Conservation (phyloP, 2,888 invertebrate species). For the Apeira syringaria region DNA sequence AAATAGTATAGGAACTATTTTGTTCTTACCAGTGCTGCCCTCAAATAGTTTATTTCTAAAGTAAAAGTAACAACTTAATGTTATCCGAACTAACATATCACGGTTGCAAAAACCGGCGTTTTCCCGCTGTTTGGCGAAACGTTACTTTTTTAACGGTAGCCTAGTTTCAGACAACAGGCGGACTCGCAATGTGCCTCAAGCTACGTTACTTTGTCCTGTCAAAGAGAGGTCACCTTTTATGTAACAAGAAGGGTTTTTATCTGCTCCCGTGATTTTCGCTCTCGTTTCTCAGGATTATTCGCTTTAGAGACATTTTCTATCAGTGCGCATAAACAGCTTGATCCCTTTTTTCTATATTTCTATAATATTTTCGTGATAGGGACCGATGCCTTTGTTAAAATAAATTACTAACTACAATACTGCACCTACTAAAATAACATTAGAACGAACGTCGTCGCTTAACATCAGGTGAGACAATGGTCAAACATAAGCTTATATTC, state of each 20-base stretch:
- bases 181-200: slow-evolving; percentile 34
- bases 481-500: too few relatives aligned
- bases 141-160: slow-evolving; percentile 49
- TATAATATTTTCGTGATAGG: not conserved
- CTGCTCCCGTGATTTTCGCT: slow-evolving; percentile 25
- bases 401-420: too few relatives aligned
- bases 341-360: slow-evolving; percentile 6
- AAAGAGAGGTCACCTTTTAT: slow-evolving; percentile 58
- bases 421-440: too few relatives aligned
- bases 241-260: slow-evolving; percentile 38
- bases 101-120: slow-evolving; percentile 6
- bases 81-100: too few relatives aligned
- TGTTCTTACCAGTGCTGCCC: too few relatives aligned
- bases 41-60: too few relatives aligned
- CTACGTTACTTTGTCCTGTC: slow-evolving; percentile 32
- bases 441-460: too few relatives aligned
- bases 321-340: slow-evolving; percentile 16
- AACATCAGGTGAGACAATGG: too few relatives aligned
- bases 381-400: too few relatives aligned
- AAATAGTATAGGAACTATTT: too few relatives aligned
- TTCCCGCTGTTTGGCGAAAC: slow-evolving; percentile 31
- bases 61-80: too few relatives aligned
- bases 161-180: slow-evolving; percentile 47
- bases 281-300: slow-evolving; percentile 13
- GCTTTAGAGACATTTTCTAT: slow-evolving; percentile 15